phyloP scores from a whole-genome alignment of 1,140 invertebrate species.

The Charaxes varanes region DNA sequence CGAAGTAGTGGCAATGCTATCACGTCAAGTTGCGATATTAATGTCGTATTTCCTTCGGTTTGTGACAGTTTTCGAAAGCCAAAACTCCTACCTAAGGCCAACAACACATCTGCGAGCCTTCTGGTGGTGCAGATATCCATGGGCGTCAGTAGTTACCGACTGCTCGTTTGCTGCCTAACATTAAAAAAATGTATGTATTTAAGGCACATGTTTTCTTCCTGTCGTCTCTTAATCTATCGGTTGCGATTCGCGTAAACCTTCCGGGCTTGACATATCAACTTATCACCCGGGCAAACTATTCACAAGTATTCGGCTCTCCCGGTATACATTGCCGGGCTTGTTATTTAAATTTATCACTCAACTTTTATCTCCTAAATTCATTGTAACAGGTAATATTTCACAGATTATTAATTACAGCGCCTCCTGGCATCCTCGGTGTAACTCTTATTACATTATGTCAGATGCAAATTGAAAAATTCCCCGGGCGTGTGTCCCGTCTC shows the following conservation, averaged over 20 bases:
- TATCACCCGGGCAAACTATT: slow-evolving; percentile 65
- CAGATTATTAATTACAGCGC: slow-evolving; percentile 69
- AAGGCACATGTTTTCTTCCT: too few species aligned
- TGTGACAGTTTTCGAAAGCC: too few species aligned
- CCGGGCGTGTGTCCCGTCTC: slow-evolving; percentile 68
- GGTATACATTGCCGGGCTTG: slow-evolving; percentile 41
- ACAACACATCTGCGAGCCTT: too few species aligned
- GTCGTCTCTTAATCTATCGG: too few species aligned
- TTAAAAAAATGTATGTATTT: too few species aligned
- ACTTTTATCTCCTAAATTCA: slow-evolving; percentile 72
- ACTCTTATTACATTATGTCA: slow-evolving; percentile 73
- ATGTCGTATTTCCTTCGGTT: too few species aligned
- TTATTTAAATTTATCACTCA: slow-evolving; percentile 73
- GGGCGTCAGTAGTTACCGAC: too few species aligned
- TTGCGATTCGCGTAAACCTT: slow-evolving; percentile 48
- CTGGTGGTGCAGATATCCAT: too few species aligned
- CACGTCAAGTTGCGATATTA: too few species aligned
- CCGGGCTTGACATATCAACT: slow-evolving; percentile 45
- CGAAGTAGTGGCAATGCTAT: too few species aligned
- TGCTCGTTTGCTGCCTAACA: too few species aligned
- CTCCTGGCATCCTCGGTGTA: slow-evolving; percentile 66
- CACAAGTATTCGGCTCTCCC: slow-evolving; percentile 55
- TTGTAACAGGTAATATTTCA: slow-evolving; percentile 73
- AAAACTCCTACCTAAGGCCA: too few species aligned
- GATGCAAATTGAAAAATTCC: slow-evolving; percentile 74